Base-by-base conservation (phyloP, 1,140 invertebrate species). In the Trichogramma pretiosum region DNA sequence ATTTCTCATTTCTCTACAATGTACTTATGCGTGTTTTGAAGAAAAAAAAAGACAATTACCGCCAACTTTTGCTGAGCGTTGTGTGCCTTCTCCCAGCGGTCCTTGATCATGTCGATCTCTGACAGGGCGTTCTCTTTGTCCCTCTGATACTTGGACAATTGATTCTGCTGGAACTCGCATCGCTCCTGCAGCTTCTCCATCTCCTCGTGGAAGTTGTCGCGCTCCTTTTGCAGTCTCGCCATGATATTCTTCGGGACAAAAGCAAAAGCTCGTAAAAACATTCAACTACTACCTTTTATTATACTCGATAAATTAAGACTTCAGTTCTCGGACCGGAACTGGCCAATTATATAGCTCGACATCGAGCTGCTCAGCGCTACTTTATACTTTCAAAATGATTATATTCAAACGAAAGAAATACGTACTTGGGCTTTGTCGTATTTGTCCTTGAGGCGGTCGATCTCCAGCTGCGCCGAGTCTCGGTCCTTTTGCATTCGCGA, bases 401-500 rank as follows among this genome's bases (percentile, higher is more conserved):
- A 16, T 9, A 7, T 23, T 30, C 16, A 35, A n/a, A n/a, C n/a
- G n/a, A n/a, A n/a, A n/a, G n/a, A n/a, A n/a, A 14, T 13, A 19
- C 59, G 69, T 77, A 90, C 87, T 78, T 91, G 88, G 49, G 83
- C 78, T 63, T 92, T 93, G 55, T 94, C 89, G 56, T 83, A 82
- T 70, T 93, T 93, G 59, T 93, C 90, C 60, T 84, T 80, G 42
- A 89, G 74, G 54, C 90, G 78, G 65, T 93, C 90, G 33, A 82
- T 80, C 54, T 95, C 90, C 46, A 87, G 58, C 56, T 89, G 84
- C 30, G 86, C 80, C 4, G 83, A 78, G 64, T 95, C 91, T 48
- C 86, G 78, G 65, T 95, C 91, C 65, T 93, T 93, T 65, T 91
- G 88, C 57, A 92, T 78, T 34, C 89, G 75, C 13, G 85, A 82